phyloP scores from a whole-genome alignment of 2,797 vertebrate species.

The Aselliscus stoliczkanus region DNA sequence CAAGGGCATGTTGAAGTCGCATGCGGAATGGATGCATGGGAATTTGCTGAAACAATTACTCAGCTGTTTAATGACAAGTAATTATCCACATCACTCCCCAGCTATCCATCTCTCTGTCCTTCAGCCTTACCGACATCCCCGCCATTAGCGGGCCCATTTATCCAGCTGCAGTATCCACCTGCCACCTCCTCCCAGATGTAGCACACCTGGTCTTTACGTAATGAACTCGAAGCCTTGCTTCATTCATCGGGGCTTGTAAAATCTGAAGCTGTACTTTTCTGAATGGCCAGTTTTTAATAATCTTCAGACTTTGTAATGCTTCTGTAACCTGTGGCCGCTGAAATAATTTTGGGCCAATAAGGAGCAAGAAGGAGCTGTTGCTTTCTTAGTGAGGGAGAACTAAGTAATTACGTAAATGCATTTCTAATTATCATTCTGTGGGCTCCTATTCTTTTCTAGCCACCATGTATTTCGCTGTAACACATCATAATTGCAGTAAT shows the following conservation, averaged over 20 bases:
- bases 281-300: background rate
- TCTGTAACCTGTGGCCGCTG: slow-evolving; percentile 44
- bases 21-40: background rate
- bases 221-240: background rate
- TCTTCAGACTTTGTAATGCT: slow-evolving; percentile 35
- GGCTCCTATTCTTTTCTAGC: background rate
- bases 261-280: slow-evolving; percentile 5
- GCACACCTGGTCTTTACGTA: background rate
- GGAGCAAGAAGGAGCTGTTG: background rate
- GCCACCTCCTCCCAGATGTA: slow-evolving; percentile 29
- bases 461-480: background rate
- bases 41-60: slow-evolving; percentile 58
- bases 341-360: background rate
- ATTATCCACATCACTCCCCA: slow-evolving; percentile 52
- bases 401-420: background rate
- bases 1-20: slow-evolving; percentile 44
- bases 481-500: background rate
- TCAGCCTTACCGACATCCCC: slow-evolving; percentile 31
- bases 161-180: background rate
- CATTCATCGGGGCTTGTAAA: background rate
- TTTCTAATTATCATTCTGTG: background rate
- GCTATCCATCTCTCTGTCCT: slow-evolving; percentile 35
- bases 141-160: background rate
- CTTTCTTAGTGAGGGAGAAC: background rate
- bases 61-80: slow-evolving; percentile 63